Evolutionary conservation across 2,797 vertebrate genomes (phyloP), one percentile per base, ranked within the genome.

Genomic region (Amblyraja radiata): DNA sequence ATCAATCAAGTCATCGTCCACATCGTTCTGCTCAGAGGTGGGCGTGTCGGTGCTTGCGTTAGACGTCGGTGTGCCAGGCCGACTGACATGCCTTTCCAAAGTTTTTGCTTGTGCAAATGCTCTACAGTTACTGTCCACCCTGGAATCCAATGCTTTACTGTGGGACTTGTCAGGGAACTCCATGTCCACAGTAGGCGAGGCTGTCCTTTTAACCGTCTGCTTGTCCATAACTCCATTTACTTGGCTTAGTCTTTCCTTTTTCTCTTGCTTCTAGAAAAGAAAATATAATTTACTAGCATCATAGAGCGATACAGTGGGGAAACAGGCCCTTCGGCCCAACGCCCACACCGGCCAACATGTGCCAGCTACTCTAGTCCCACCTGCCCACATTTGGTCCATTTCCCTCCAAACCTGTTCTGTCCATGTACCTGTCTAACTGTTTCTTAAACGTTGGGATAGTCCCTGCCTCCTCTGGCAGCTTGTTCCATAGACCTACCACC

Each of bases 11-110:
- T 99, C 98, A 94, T 97, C 97, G 86, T 99, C 99, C 4, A 97
- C 97, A 10, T 99, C 98, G 18, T 99, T 99, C 96, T 98, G 98
- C 94, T 99, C 99, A 1, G 98, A 99, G 63, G 97, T 98, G 79
- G 98, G 98, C 23, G 98, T 94, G 96, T 98, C 93, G 93, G 98
- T 98, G 95, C 98, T 97, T 93, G 98, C 97, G 94, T 98, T 99
- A 94, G 99, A 99, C 90, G 98, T 99, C 86, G 99, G 98, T 0
- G 99, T 99, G 94, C 97, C 98, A 0, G 99, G 98, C 79, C 98
- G 97, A 95, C 99, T 99, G 0, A 98, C 97, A 94, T 98, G 97
- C 94, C 98, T 97, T 94, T 99, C 98, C 94, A 99, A 95, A 93
- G 99, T 97, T 94, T 98, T 98, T 36, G 98, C 97, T 95, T 99